Conservation (phyloP, 2,888 invertebrate genomes). For the Lepidochitona cinerea region DNA sequence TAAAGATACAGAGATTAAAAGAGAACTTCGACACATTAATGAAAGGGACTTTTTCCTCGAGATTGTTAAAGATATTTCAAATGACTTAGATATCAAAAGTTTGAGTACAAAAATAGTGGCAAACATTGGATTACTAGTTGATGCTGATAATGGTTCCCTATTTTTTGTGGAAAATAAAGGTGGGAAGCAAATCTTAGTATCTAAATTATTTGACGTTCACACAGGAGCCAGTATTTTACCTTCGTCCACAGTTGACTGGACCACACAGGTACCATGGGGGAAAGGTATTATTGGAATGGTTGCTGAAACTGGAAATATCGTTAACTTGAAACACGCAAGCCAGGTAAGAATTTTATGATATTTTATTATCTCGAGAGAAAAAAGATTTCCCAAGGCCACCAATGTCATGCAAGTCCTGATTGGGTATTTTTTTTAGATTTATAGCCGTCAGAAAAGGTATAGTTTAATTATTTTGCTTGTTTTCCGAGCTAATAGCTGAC, state of each 20-base stretch:
- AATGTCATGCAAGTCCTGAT: too few species aligned
- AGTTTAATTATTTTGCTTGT: too few species aligned
- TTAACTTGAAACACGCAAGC: slow-evolving; percentile 72
- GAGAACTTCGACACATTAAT: slow-evolving; percentile 65
- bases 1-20: slow-evolving; percentile 72
- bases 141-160: slow-evolving; percentile 73
- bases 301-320: slow-evolving; percentile 73
- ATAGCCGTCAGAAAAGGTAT: too few species aligned
- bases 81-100: slow-evolving; percentile 73
- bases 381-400: too few species aligned
- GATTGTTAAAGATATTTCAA: slow-evolving; percentile 74
- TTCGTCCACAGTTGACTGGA: slow-evolving; percentile 62
- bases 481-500: too few species aligned
- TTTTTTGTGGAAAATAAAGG: slow-evolving; percentile 72
- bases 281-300: slow-evolving; percentile 74
- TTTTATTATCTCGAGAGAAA: too few species aligned
- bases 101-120: slow-evolving; percentile 73
- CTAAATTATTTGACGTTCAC: slow-evolving; percentile 74
- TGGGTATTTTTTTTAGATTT: too few species aligned
- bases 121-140: slow-evolving; percentile 72
- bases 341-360: too few species aligned
- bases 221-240: slow-evolving; percentile 72
- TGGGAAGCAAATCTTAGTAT: slow-evolving; percentile 71
- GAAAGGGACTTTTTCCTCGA: slow-evolving; percentile 74
- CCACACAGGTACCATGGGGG: slow-evolving; percentile 74